Evolutionary conservation across 1,140 invertebrate genomes (phyloP), one percentile per base, ranked within the genome.

Genomic region (Drosophila elegans): DNA sequence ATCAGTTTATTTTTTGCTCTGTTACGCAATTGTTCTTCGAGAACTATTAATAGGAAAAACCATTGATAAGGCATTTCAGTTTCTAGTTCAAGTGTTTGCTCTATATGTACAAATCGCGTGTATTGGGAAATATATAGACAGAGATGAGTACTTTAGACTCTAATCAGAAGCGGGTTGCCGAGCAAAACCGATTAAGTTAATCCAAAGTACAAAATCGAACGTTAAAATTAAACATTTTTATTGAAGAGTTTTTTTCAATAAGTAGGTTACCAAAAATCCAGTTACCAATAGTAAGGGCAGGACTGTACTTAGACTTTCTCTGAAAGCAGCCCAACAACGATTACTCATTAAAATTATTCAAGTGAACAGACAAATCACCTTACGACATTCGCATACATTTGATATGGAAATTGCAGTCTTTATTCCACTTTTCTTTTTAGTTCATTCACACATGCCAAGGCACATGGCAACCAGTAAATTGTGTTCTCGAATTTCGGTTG

Each of bases 331-430:
- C 9, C 29, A 27, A 16, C 29, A 27, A 16, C 21, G 29, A 32
- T 55, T 64, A 13, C 41, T 39, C 61, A 76, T 59, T 76, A 67
- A 67, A 57, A 21, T 42, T 36, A 59, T 25, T 49, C 32, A n/a
- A 34, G 42, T 38, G 7, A 39, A 6, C 41, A 32, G 66, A 52
- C 34, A 41, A 62, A 61, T 66, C 72, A 75, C 73, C 73, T 57
- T 53, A 67, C 42, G 73, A 67, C 72, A 67, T 42, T 44, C 57
- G 84, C 69, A 88, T 88, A 84, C 29, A 88, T 89, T 88, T 55
- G 2, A 51, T 78, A 88, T 88, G 79, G 57, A 78, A 88, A 89
- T 88, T 57, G 3, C 41, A 63, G 42, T 32, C 61, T 44, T 48
- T 42, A 42, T 42, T 61, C n/a, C 29, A 68, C 60, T 55, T 63